phyloP scores from a whole-genome alignment of 2,797 vertebrate genomes.

The Craterocephalus amniculus region DNA sequence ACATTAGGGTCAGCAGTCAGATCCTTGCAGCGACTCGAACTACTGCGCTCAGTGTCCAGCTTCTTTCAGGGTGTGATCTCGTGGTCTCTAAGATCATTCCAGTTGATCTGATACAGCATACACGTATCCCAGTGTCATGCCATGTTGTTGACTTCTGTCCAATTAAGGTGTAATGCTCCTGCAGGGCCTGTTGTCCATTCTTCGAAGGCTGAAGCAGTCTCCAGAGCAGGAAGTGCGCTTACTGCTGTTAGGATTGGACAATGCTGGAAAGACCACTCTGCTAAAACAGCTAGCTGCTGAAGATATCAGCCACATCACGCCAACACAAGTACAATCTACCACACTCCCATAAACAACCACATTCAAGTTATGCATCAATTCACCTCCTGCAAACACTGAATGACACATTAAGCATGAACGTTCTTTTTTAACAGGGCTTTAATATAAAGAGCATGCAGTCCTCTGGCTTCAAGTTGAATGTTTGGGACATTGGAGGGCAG shows the following conservation, averaged over 20 bases:
- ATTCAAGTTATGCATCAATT: not conserved
- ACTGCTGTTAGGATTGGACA: constrained; percentile 94
- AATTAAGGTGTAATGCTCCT: constrained; percentile 28
- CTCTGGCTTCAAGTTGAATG: constrained; percentile 85
- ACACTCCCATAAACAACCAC: constrained; percentile 7
- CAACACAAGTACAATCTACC: constrained; percentile 75
- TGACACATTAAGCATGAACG: not conserved
- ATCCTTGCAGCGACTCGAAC: constrained; percentile 55
- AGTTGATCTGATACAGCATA: constrained; percentile 7
- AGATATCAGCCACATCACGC: constrained; percentile 81
- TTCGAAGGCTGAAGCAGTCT: constrained; percentile 91
- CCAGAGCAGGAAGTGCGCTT: constrained; percentile 94
- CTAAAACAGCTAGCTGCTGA: constrained; percentile 82
- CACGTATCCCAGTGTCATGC: constrained; percentile 8
- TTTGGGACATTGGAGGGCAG: constrained; percentile 91
- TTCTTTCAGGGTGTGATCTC: constrained; percentile 6
- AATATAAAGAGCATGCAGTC: constrained; percentile 88
- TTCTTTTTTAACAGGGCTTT: constrained; percentile 81
- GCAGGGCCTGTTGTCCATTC: constrained; percentile 93
- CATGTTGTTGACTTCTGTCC: not conserved
- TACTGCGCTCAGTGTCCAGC: constrained; percentile 6
- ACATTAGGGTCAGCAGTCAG: constrained; percentile 60
- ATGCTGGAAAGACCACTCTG: constrained; percentile 93
- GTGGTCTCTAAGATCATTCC: constrained; percentile 21
- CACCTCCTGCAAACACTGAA: not conserved